phyloP scores from a whole-genome alignment of 2,888 invertebrate species.

The Drosophila kuntzei region DNA sequence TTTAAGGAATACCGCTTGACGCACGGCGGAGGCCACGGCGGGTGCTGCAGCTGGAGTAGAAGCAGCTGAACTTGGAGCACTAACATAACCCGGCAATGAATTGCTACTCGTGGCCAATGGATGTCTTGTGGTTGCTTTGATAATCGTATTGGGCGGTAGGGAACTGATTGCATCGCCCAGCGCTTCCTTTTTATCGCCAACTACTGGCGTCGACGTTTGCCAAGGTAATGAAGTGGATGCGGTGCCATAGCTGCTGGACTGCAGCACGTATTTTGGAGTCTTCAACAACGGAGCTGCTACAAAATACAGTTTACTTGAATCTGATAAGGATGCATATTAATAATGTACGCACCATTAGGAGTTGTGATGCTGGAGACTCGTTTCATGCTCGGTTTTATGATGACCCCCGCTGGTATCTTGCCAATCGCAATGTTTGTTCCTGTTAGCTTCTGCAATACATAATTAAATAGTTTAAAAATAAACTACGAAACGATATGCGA shows the following conservation, averaged over 20 bases:
- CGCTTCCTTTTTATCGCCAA: conserved; percentile 50
- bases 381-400: conserved; percentile 78
- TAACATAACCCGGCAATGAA: not conserved
- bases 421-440: conserved; percentile 68
- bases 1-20: conserved; percentile 82
- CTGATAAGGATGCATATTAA: not conserved
- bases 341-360: conserved; percentile 31
- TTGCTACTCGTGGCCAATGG: conserved; percentile 7
- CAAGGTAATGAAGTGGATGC: conserved; percentile 37
- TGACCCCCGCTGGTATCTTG: conserved; percentile 64
- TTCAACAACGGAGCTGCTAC: conserved; percentile 62
- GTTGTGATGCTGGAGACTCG: conserved; percentile 60
- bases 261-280: conserved; percentile 76
- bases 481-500: not conserved
- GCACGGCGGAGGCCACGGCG: conserved; percentile 61
- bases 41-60: conserved; percentile 57
- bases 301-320: not conserved
- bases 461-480: conserved; percentile 44
- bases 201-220: conserved; percentile 24
- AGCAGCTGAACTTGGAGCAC: not conserved
- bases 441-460: conserved; percentile 64
- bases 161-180: conserved; percentile 80
- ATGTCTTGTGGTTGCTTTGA: conserved; percentile 73
- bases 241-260: conserved; percentile 40
- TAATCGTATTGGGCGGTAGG: conserved; percentile 81